These are phyloP conservation scores for Crossocerus cetratus DNA, from an alignment of 2,888 invertebrate genomes.

Conservation along the genomic window DNA sequence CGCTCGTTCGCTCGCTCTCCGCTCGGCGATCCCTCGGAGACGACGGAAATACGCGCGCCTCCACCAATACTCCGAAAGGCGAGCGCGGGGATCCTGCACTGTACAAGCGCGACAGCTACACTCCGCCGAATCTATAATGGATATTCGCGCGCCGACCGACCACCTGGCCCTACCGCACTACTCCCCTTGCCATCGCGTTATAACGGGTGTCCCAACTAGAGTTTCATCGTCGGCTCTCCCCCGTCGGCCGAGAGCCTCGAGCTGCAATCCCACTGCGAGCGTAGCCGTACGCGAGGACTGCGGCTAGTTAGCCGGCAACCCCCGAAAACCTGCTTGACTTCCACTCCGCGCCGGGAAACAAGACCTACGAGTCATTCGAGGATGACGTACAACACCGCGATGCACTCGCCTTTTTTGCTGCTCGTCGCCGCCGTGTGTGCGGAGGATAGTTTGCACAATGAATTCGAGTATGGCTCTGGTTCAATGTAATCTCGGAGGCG, in stretches of 20 bases:
- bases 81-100: conserved; percentile 19
- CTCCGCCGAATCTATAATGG: conserved; percentile 69
- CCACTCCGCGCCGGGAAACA: too few relatives aligned
- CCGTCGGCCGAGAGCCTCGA: too few relatives aligned
- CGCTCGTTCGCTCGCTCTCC: conserved; percentile 6
- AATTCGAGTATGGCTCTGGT: conserved; percentile 21
- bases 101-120: conserved; percentile 56
- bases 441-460: conserved; percentile 16
- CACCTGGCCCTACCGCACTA: conserved; percentile 67
- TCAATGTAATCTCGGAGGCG: conserved; percentile 39
- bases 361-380: too few relatives aligned
- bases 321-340: too few relatives aligned
- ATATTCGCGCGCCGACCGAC: conserved; percentile 70
- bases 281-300: too few relatives aligned
- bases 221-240: too few relatives aligned
- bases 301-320: too few relatives aligned
- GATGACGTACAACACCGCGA: too few relatives aligned
- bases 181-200: conserved; percentile 12
- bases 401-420: too few relatives aligned
- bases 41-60: conserved; percentile 51
- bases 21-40: conserved; percentile 23
- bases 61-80: conserved; percentile 39
- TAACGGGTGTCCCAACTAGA: conserved; percentile 61
- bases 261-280: too few relatives aligned
- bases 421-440: too few relatives aligned